Evolutionary conservation across 2,888 invertebrate species (phyloP), one percentile per base, ranked within the genome.

Genomic region (Drosophila tanythrix): DNA sequence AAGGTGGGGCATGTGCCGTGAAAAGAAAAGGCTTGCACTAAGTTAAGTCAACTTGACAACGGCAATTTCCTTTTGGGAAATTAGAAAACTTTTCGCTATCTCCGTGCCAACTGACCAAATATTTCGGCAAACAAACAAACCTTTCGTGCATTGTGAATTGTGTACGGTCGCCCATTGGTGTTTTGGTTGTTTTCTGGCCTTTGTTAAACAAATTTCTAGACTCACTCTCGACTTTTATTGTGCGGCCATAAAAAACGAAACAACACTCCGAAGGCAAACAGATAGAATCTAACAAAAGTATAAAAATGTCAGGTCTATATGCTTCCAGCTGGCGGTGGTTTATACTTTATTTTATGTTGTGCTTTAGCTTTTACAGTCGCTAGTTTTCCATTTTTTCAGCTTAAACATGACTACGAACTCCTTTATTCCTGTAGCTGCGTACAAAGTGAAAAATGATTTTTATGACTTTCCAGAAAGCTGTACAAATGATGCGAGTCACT

Each of bases 51-150:
- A 74, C 63, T 70, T 64, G 57, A 38, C 56, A 46, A n/a, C 43
- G 52, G 65, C 68, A 76, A 82, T 81, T 90, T 87, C 80, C 90
- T 83, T 76, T 36, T 51, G 80, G 83, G 80, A 88, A 90, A 90
- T 87, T 87, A 83, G 89, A 83, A 87, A 90, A 90, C 73, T 87
- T 87, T 79, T 53, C 61, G 70, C 70, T 76, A 71, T 74, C 75
- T 70, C 48, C 27, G 33, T 65, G 61, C 61, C 55, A 65, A 59
- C 56, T 66, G 70, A 31, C 27, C 67, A 79, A 81, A 83, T 84
- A 85, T 69, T 82, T 81, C 64, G 58, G 71, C 72, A 70, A 83
- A 73, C 72, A 78, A 83, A 76, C 72, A 75, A 85, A 74, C 74
- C 83, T 74, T 83, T 81, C 69, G 67, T 76, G 36, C 57, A 51